Base-by-base conservation (phyloP, 2,113 vertebrate species). In the Callaeas wilsoni region DNA sequence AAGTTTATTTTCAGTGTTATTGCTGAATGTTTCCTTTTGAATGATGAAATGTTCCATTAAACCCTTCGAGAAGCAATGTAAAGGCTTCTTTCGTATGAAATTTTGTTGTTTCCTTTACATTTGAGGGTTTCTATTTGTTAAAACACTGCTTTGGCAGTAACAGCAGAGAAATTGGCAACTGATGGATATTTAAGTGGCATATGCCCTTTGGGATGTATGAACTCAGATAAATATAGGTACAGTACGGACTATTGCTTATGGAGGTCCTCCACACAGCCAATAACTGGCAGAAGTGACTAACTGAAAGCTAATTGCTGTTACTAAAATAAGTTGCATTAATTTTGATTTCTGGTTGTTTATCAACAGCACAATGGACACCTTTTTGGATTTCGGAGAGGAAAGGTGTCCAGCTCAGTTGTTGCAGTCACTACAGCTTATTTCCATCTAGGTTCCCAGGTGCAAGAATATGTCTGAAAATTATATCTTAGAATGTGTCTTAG, bases 1-100 rank as follows among this genome's bases (percentile, higher is more conserved):
- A 98, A 99, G 99, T 98, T 33, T 83, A 4, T 83, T 87, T 95
- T 86, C 33, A 13, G 32, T 78, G 13, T 37, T 71, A 10, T 6
- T 76, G 50, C 22, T 46, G 16, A 49, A 37, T 26, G 25, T 47
- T 89, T 82, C 49, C 27, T 80, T 83, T 81, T 76, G 37, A 59
- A 42, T 52, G 71, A 21, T 64, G 14, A 62, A 49, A 29, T 35
- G 5, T 78, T 60, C 33, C 33, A 6, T 44, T 8, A 75, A 70
- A 42, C 26, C 32, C 41, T 64, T 77, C 50, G 22, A 71, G 42
- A 76, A 59, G 35, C 7, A 2, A 41, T 69, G 15, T 53, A 35
- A 84, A 56, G 8, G 20, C 21, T 91, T 82, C 26, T 87, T 91
- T 64, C 30, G 1, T 30, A 8, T 22, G 65, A 57, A 71, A 70